These are phyloP conservation scores for Luperina nickerlii DNA, from an alignment of 2,888 invertebrate species.

Conservation along the genomic window DNA sequence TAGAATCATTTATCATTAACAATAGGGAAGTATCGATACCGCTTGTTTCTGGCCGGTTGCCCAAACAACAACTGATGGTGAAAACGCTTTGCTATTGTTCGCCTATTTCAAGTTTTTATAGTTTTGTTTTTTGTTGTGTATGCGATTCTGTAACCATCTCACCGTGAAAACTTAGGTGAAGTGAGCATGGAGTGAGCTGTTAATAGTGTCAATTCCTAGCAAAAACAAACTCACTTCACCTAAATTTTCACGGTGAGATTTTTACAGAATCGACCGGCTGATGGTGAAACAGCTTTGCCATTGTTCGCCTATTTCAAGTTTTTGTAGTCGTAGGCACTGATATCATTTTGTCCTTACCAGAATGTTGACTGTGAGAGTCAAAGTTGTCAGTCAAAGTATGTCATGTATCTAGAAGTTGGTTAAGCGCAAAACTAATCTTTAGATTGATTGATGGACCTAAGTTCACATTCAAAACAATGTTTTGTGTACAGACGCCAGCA, in stretches of 20 bases:
- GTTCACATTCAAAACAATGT: neutral
- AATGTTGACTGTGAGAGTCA: neutral
- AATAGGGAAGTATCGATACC: conserved; percentile 25
- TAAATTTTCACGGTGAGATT: too few species aligned
- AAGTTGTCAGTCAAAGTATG: neutral
- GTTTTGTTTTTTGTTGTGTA: conserved; percentile 3
- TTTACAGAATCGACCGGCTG: conserved; percentile 9
- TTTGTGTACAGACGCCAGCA: too few species aligned
- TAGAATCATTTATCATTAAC: neutral
- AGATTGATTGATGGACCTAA: neutral
- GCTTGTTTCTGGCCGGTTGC: conserved; percentile 32
- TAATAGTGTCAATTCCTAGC: too few species aligned
- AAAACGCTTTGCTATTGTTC: conserved; percentile 39
- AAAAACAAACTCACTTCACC: too few species aligned
- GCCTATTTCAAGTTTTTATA: conserved; percentile 3
- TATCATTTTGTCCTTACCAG: neutral
- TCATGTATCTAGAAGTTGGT: neutral
- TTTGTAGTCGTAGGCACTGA: neutral
- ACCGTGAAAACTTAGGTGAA: too few species aligned
- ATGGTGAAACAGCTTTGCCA: conserved; percentile 40
- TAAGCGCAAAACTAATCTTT: neutral
- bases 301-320: conserved; percentile 20
- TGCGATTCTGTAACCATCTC: too few species aligned
- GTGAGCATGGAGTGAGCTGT: too few species aligned
- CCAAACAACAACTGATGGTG: conserved; percentile 50